Evolutionary conservation across 2,888 invertebrate species (phyloP), one percentile per base, ranked within the genome.

Genomic region (Scaptodrosophila latifasciaeformis): DNA sequence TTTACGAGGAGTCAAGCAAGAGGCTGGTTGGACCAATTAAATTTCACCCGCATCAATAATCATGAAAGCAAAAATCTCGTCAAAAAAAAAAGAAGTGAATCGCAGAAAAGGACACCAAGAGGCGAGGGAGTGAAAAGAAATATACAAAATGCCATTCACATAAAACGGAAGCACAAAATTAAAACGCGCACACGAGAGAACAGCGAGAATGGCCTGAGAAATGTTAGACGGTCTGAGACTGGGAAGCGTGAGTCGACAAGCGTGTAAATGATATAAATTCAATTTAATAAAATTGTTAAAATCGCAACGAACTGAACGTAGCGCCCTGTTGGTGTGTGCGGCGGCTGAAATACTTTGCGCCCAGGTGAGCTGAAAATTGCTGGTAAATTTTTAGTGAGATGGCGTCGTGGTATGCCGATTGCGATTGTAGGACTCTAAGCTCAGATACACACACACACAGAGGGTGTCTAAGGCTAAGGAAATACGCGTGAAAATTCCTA

Each of bases 201-300:
- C 24, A 24, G 24, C n/a, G 31, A 13, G 30, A 12, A 5, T 9
- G 31, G n/a, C 4, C 34, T 12, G 34, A 15, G 13, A 12, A 0
- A 10, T 3, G 30, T 30, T 30, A 6, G 13, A 15, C 5, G 31
- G 13, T 12, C 6, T 2, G 9, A 37, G 15, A 13, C 37, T 59
- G 43, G n/a, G n/a, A 61, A 47, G 31, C 71, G 69, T 61, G 65
- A 70, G 66, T 70, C 81, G 76, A 71, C 81, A 74, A 75, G 82
- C 84, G 84, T 84, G 77, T 79, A 84, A 82, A 84, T 84, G 83
- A 81, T 76, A 84, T 82, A 82, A 83, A 84, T 82, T 82, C 84
- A 82, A 82, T 82, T 82, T 82, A 82, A 84, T 84, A 82, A 84
- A 82, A 84, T 83, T 83, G 84, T 83, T 83, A 83, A 82, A 82